Evolutionary conservation across 1,140 invertebrate species (phyloP).

Genomic region (Aphis craccivora): DNA sequence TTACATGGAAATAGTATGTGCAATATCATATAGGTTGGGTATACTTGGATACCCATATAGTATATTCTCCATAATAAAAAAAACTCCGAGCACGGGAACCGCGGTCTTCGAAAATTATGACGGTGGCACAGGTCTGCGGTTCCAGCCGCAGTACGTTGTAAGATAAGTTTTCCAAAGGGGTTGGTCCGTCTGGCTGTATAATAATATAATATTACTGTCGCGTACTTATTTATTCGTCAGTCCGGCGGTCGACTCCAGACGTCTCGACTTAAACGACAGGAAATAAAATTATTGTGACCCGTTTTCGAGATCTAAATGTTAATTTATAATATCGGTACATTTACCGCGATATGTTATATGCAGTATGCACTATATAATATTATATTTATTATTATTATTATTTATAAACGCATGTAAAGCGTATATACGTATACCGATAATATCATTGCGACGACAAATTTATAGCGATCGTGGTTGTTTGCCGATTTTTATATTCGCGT

Average conservation of each 20-base stretch:
- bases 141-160: too few species aligned
- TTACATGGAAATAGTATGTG: not conserved
- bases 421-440: not conserved
- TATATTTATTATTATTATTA: too few species aligned
- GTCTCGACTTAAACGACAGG: not conserved
- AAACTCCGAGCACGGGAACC: not conserved
- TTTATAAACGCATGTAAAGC: too few species aligned
- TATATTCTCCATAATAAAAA: not conserved
- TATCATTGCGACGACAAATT: not conserved
- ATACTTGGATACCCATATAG: too few species aligned
- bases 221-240: not conserved
- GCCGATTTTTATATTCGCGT: too few species aligned
- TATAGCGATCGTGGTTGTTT: not conserved
- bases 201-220: not conserved
- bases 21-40: not conserved
- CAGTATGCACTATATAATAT: too few species aligned
- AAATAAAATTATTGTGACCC: not conserved
- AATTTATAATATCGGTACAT: not conserved
- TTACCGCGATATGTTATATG: not conserved
- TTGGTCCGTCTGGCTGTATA: not conserved
- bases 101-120: not conserved
- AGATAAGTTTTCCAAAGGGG: conserved; percentile 1
- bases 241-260: not conserved
- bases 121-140: not conserved
- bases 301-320: not conserved